These are phyloP conservation scores for Gasterosteus nipponicus DNA, from an alignment of 2,113 vertebrate species.

Conservation along the genomic window DNA sequence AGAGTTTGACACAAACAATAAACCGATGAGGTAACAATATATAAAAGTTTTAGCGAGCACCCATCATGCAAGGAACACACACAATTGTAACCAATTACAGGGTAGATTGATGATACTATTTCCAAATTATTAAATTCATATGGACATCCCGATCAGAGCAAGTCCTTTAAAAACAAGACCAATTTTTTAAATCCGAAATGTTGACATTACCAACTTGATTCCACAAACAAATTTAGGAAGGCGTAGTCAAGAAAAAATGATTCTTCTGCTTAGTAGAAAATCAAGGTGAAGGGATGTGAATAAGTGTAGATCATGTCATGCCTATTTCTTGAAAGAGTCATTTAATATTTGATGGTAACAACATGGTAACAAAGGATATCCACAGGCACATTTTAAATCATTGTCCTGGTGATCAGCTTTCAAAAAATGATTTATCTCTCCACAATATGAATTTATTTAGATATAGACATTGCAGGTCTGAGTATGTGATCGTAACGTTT, in stretches of 20 bases:
- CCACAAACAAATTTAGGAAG: neutral
- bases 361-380: neutral
- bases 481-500: neutral
- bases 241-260: neutral
- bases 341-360: neutral
- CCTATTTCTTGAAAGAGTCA: neutral
- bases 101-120: neutral
- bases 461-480: neutral
- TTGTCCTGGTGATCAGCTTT: neutral
- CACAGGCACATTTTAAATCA: neutral
- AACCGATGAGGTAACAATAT: neutral
- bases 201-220: neutral
- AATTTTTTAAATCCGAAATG: neutral
- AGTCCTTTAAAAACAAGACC: neutral
- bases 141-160: neutral
- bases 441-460: neutral
- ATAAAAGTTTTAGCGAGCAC: neutral
- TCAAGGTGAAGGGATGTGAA: neutral
- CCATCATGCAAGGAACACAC: neutral
- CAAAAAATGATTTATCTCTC: neutral
- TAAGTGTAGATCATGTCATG: neutral
- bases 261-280: neutral
- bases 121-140: neutral
- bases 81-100: neutral
- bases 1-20: neutral